Evolutionary conservation across 1,140 invertebrate species (phyloP).

Genomic region (Platorchestia sp.): DNA sequence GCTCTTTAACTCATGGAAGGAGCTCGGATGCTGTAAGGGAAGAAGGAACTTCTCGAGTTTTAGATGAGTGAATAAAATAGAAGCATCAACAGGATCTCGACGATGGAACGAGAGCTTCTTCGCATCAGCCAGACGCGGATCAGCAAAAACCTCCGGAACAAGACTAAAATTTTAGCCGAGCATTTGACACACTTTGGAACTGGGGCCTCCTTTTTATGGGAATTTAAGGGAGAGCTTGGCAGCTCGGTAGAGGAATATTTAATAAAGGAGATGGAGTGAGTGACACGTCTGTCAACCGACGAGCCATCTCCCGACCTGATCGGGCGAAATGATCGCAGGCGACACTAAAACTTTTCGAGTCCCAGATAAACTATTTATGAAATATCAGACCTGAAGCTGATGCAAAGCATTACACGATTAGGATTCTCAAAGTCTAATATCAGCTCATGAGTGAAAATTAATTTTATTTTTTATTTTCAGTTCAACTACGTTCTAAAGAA

Average conservation of each 20-base stretch:
- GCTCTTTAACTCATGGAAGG: no score
- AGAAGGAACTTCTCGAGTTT: not conserved
- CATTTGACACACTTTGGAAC: not conserved
- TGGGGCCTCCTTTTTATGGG: not conserved
- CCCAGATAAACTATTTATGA: not conserved
- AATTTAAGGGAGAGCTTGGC: not conserved
- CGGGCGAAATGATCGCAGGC: not conserved
- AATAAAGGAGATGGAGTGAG: not conserved
- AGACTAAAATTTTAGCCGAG: not conserved
- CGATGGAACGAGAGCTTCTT: not conserved
- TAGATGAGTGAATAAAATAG: not conserved
- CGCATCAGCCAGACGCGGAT: not conserved
- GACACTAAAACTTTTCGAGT: not conserved
- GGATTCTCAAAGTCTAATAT: not conserved
- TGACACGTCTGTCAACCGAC: not conserved
- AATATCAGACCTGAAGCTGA: not conserved
- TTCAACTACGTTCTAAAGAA: no score
- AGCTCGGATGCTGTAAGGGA: not conserved
- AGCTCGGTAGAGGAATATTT: not conserved
- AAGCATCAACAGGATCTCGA: not conserved
- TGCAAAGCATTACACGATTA: not conserved
- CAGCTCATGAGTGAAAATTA: no score
- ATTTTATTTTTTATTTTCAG: no score
- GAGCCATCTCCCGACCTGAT: not conserved
- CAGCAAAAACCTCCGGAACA: not conserved